Conservation (phyloP, 2,888 invertebrate genomes). For the Laspeyria flexula region DNA sequence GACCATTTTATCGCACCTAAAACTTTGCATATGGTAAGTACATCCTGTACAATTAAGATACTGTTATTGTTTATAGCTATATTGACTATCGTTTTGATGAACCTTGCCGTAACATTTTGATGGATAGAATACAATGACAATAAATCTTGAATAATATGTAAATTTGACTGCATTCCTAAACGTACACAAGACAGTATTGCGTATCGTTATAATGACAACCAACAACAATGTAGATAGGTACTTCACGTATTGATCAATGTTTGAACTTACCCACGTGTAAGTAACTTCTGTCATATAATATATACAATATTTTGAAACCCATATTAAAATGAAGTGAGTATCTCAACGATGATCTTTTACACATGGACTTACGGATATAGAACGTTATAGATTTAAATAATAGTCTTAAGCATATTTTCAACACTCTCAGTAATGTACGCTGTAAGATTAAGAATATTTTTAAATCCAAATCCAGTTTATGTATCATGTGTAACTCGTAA, state of each 20-base stretch:
- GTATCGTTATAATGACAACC: background rate
- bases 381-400: slow-evolving; percentile 41
- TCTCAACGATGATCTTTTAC: slow-evolving; percentile 24
- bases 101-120: background rate
- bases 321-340: slow-evolving; percentile 35
- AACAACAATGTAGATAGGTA: too few relatives aligned
- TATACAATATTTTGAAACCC: too few relatives aligned
- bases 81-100: background rate
- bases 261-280: too few relatives aligned
- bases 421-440: slow-evolving; percentile 41
- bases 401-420: slow-evolving; percentile 40
- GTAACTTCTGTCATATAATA: too few relatives aligned
- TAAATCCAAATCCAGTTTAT: slow-evolving; percentile 56
- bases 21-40: too few relatives aligned
- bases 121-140: background rate
- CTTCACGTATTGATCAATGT: too few relatives aligned
- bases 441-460: slow-evolving; percentile 53
- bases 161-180: slow-evolving; percentile 7
- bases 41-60: background rate
- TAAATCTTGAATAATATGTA: background rate
- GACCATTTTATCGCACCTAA: too few relatives aligned
- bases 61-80: background rate
- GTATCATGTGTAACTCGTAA: slow-evolving; percentile 70
- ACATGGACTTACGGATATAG: slow-evolving; percentile 32
- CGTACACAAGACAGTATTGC: slow-evolving; percentile 12